Base-by-base conservation (phyloP, 2,888 invertebrate species). In the Mesochorus sp. region DNA sequence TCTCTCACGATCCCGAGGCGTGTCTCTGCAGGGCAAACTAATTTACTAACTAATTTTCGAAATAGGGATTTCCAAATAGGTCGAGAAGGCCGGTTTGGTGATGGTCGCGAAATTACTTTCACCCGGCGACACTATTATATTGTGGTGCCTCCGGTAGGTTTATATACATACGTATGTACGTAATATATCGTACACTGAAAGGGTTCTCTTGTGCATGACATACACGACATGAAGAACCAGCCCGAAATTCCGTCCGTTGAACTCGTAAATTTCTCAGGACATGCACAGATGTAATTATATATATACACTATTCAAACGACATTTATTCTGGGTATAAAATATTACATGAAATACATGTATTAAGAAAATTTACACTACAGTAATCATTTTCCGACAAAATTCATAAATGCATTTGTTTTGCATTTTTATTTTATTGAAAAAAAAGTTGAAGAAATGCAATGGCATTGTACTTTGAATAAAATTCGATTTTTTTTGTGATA, bases 41-140 rank as follows among this genome's bases (percentile, higher is more conserved):
- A 85, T 85, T 86, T 85, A 74, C 84, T 73, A 86, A 85, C 85
- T 85, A 85, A 85, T 86, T 85, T 83, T 79, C 82, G 80, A 81
- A 84, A 85, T 71, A 81, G 84, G 79, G 83, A 83, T 84, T n/a
- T 78, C 79, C 76, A 73, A 81, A 82, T 78, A 67, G 71, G 76
- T 59, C 57, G 57, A 47, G 74, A 66, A 73, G 51, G 61, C 49
- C 42, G 70, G 53, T 61, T 49, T 34, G 74, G 74, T 61, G 75
- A 80, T 82, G 80, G 71, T 77, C 80, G 62, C 57, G 76, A 79
- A 82, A 80, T 83, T 84, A 84, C 79, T 73, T 79, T 81, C 64
- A 51, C 39, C 59, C 74, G 59, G 49, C 42, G 73, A 66, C 79
- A 80, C 75, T 71, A 49, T 64, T 34, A n/a, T 34, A 34, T 34